phyloP scores from a whole-genome alignment of 2,888 invertebrate species.

The Pycnomerus fuliginosus region DNA sequence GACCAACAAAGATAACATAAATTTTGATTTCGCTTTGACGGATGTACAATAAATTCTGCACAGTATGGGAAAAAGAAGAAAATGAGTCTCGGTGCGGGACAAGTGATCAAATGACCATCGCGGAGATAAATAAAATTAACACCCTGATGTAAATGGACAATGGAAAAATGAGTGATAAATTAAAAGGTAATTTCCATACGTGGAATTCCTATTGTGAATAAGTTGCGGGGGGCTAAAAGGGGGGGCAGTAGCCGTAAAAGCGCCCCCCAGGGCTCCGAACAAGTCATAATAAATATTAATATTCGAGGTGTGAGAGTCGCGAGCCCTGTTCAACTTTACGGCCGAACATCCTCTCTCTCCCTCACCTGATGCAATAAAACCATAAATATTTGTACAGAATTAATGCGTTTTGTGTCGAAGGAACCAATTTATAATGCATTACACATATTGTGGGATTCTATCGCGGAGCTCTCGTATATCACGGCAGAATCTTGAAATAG shows the following conservation, averaged over 20 bases:
- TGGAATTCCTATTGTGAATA: slow-evolving; percentile 47
- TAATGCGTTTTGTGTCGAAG: slow-evolving; percentile 47
- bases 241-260: slow-evolving; percentile 51
- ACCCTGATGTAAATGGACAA: slow-evolving; percentile 50
- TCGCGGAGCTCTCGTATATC: slow-evolving; percentile 26
- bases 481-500: too few relatives aligned
- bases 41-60: too few relatives aligned
- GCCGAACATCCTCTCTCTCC: slow-evolving; percentile 30
- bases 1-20: too few relatives aligned
- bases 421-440: slow-evolving; percentile 36
- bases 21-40: too few relatives aligned
- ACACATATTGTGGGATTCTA: slow-evolving; percentile 42
- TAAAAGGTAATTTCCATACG: slow-evolving; percentile 52
- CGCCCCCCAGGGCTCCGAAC: slow-evolving; percentile 47
- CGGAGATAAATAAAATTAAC: slow-evolving; percentile 52
- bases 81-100: slow-evolving; percentile 2
- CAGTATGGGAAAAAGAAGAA: too few relatives aligned
- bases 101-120: slow-evolving; percentile 19
- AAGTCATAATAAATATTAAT: slow-evolving; percentile 54
- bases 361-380: slow-evolving; percentile 53
- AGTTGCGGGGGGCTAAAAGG: slow-evolving; percentile 34
- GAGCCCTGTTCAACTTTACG: slow-evolving; percentile 27
- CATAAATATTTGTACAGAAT: slow-evolving; percentile 53
- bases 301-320: slow-evolving; percentile 51
- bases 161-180: slow-evolving; percentile 52